Conservation (phyloP, 2,113 vertebrate genomes). For the Melanocharis versteri region DNA sequence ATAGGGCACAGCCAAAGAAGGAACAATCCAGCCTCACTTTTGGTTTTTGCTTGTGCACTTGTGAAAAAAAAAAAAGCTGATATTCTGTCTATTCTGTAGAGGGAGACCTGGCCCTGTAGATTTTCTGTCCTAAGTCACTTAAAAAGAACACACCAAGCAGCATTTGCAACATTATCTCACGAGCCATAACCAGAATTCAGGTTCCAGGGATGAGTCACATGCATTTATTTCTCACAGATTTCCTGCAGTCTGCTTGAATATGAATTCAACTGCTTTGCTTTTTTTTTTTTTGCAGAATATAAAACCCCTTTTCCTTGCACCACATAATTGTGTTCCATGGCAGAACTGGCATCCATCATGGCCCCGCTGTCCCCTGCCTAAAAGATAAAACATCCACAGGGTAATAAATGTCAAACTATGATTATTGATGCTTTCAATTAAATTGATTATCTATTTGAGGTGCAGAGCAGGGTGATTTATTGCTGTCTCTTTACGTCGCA, state of each 20-base stretch:
- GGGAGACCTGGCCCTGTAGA: not conserved
- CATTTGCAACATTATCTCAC: not conserved
- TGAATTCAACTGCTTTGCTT: conserved; percentile 14
- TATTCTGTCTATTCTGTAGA: not conserved
- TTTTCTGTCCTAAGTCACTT: not conserved
- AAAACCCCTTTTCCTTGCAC: conserved; percentile 66
- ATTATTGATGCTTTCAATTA: conserved; percentile 93
- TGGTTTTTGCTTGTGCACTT: not conserved
- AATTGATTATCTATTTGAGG: conserved; percentile 91
- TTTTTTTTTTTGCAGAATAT: conserved; percentile 8
- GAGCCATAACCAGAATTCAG: not conserved
- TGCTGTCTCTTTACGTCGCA: conserved; percentile 66
- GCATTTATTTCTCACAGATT: conserved; percentile 53
- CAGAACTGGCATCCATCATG: conserved; percentile 86
- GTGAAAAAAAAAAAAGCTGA: not conserved
- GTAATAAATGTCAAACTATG: conserved; percentile 90
- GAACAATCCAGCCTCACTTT: not conserved
- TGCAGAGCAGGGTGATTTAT: conserved; percentile 74
- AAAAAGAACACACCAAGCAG: not conserved
- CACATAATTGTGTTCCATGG: conserved; percentile 79
- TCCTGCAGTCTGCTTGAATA: conserved; percentile 59
- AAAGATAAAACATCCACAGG: conserved; percentile 88
- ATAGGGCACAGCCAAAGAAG: fast-evolving
- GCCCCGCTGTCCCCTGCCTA: conserved; percentile 83
- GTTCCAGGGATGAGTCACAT: not conserved